These are phyloP conservation scores for Sus cebifrons DNA, from an alignment of 2,797 vertebrate species.

Conservation along the genomic window DNA sequence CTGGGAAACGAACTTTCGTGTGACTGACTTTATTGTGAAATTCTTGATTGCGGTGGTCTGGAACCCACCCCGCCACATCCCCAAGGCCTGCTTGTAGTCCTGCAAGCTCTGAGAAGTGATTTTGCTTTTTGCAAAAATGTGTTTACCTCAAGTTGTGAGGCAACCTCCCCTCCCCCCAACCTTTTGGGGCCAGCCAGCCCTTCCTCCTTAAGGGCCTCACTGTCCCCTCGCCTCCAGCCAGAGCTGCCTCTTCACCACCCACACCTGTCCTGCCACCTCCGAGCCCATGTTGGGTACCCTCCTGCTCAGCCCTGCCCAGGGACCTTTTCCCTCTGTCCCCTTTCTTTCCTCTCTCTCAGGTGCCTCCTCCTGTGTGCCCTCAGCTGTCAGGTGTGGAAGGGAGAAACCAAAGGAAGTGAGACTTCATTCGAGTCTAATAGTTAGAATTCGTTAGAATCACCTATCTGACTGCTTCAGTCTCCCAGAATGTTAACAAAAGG, in stretches of 20 bases:
- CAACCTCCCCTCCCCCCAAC: neutral
- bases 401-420: no score
- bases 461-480: neutral
- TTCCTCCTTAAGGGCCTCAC: neutral
- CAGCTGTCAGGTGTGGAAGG: neutral
- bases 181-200: neutral
- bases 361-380: neutral
- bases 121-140: neutral
- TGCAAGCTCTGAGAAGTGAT: neutral
- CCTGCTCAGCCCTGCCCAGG: fast-evolving
- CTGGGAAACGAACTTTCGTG: neutral
- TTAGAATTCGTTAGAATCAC: neutral
- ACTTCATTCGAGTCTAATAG: no score
- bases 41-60: neutral
- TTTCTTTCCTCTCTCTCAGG: neutral
- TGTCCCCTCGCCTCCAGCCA: fast-evolving
- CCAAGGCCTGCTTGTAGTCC: neutral
- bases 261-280: neutral
- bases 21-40: neutral
- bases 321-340: no score
- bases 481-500: constrained; percentile 29
- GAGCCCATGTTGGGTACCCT: fast-evolving
- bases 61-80: neutral
- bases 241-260: neutral
- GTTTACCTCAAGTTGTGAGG: neutral